Conservation (phyloP, 2,113 vertebrate species). For the Trichechus manatus region DNA sequence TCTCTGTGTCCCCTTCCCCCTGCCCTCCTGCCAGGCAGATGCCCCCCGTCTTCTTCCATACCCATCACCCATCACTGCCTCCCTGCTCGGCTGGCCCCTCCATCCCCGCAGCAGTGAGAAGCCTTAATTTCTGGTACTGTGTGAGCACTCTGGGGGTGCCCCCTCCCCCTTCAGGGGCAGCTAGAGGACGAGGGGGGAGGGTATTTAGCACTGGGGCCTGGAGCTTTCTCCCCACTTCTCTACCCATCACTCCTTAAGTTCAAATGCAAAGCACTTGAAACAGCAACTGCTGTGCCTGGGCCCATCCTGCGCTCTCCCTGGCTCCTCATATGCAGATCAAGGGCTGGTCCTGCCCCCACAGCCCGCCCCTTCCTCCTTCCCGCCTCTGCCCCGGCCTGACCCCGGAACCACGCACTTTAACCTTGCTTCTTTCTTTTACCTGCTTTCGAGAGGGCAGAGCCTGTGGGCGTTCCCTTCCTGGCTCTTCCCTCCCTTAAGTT, state of each 20-base stretch:
- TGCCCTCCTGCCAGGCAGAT: conserved; percentile 15
- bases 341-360: conserved; percentile 85
- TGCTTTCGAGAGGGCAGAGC: conserved; percentile 63
- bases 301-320: conserved; percentile 75
- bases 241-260: conserved; percentile 76
- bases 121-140: conserved; percentile 86
- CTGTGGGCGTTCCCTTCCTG: conserved; percentile 67
- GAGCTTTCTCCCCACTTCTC: conserved; percentile 73
- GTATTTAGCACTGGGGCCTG: conserved; percentile 79
- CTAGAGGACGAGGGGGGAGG: conserved; percentile 69
- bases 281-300: conserved; percentile 88
- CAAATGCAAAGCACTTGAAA: conserved; percentile 88
- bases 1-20: not conserved
- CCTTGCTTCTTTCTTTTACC: conserved; percentile 80
- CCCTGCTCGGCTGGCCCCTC: conserved; percentile 77
- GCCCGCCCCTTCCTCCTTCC: conserved; percentile 47
- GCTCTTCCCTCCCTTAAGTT: conserved; percentile 65
- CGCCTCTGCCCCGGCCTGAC: conserved; percentile 17
- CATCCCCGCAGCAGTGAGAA: conserved; percentile 85
- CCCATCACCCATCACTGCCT: conserved; percentile 81
- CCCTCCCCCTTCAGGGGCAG: conserved; percentile 83
- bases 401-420: conserved; percentile 90
- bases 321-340: conserved; percentile 86
- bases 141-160: conserved; percentile 85
- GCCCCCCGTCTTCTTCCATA: not conserved